Evolutionary conservation across 2,888 invertebrate species (phyloP), one percentile per base, ranked within the genome.

Genomic region (Auanema freiburgensis): DNA sequence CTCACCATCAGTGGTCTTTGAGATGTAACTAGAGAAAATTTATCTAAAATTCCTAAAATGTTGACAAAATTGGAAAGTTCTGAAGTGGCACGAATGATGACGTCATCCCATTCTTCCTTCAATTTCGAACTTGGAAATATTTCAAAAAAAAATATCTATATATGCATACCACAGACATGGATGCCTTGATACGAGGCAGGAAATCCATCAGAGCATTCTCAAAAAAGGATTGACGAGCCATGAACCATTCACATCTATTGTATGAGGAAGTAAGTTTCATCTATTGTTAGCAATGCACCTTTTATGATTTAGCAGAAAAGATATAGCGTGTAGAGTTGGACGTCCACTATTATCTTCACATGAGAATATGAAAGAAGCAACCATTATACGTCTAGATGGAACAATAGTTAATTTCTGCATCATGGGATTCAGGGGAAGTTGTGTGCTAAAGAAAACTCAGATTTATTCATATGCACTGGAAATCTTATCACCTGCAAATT

Each of bases 351-450:
- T 66, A 24, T 59, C 61, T 46, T 72, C 69, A 21, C 66, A 66
- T 1, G 76, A 67, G 59, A 79, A 80, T 14, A 80, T 69, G 57
- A 71, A 80, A 1, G 79, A 79, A 10, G 72, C 66, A 18, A 78
- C 68, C 3, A 73, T 43, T 1, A 80, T 58, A 40, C 71, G 72
- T 11, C 80, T 65, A n/a, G 66, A 65, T 3, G 79, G 74, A 6
- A 79, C 69, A 10, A 79, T 61, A 8, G 72, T 71, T 65, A 80
- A 51, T 57, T 80, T 80, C 63, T 78, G 77, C 51, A 73, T 66
- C n/a, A 76, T 63, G n/a, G 76, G 77, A 59, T 74, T 76, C n/a
- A 75, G 71, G 10, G 72, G 62, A 24, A 77, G 58, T 64, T 76
- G 77, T 5, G 70, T 69, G 62, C 77, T 78, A 56, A 59, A 71